phyloP scores from a whole-genome alignment of 1,140 invertebrate genomes.

The Neodiprion fabricii region DNA sequence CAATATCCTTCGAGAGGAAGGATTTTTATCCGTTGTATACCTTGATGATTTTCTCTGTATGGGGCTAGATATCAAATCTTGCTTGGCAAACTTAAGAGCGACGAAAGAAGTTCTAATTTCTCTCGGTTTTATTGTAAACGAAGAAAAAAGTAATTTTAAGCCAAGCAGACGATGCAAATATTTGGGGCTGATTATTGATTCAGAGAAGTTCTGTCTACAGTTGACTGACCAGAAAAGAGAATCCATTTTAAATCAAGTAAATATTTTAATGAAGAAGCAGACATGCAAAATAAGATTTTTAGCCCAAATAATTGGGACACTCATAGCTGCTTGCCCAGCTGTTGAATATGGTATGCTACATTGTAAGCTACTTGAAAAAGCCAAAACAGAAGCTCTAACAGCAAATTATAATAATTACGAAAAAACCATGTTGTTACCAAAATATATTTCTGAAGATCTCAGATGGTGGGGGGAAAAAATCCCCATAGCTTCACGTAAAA shows the following conservation, averaged over 20 bases:
- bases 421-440: conserved; percentile 4
- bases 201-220: not conserved
- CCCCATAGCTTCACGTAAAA: not conserved
- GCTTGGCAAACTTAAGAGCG: not conserved
- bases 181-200: conserved; percentile 20
- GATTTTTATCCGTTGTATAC: conserved; percentile 2
- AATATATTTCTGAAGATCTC: conserved; percentile 22
- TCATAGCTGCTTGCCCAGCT: conserved; percentile 18
- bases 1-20: conserved; percentile 7
- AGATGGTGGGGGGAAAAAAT: conserved; percentile 27
- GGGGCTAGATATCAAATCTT: not conserved
- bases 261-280: not conserved
- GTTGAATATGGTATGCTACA: conserved; percentile 16
- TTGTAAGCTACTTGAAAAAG: conserved; percentile 12
- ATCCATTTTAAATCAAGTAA: not conserved
- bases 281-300: conserved; percentile 16
- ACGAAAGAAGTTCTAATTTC: conserved; percentile 15
- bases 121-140: conserved; percentile 29
- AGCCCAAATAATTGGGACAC: conserved; percentile 19
- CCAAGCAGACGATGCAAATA: conserved; percentile 21
- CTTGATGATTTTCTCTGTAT: conserved; percentile 1
- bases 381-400: conserved; percentile 12
- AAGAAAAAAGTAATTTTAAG: conserved; percentile 16
- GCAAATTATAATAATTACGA: conserved; percentile 9
- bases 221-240: conserved; percentile 5